These are phyloP conservation scores for Anas bernieri DNA, from an alignment of 2,797 vertebrate species.

Conservation along the genomic window DNA sequence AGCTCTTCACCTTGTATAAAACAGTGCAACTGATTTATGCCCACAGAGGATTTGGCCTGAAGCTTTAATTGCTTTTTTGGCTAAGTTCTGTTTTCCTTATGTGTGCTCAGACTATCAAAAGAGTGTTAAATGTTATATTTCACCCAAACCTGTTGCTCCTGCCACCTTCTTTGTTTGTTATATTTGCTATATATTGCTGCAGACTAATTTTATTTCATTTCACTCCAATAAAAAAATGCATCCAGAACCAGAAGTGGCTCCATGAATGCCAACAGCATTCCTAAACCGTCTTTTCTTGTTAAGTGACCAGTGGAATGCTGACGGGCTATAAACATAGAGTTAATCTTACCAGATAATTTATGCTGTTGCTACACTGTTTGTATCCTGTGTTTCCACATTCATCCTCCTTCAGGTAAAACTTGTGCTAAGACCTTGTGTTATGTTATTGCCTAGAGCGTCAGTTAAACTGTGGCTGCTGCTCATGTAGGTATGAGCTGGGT, in stretches of 20 bases:
- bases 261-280: background rate
- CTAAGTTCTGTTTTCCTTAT: constrained; percentile 39
- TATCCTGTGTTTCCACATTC: background rate
- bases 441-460: background rate
- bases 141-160: background rate
- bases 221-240: background rate
- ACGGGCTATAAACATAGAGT: background rate
- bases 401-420: background rate
- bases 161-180: background rate
- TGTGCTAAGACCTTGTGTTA: background rate
- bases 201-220: background rate
- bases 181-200: background rate
- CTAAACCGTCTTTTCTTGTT: background rate
- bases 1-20: constrained; percentile 28
- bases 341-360: background rate
- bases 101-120: background rate
- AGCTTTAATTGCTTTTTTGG: constrained; percentile 38
- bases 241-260: background rate
- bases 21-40: constrained; percentile 8
- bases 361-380: background rate
- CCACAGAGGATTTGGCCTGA: background rate
- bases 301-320: background rate
- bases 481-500: background rate
- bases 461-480: background rate
- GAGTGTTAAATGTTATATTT: background rate